Evolutionary conservation across 2,888 invertebrate species (phyloP), one percentile per base, ranked within the genome.

Genomic region (Hirtodrosophila trivittata): DNA sequence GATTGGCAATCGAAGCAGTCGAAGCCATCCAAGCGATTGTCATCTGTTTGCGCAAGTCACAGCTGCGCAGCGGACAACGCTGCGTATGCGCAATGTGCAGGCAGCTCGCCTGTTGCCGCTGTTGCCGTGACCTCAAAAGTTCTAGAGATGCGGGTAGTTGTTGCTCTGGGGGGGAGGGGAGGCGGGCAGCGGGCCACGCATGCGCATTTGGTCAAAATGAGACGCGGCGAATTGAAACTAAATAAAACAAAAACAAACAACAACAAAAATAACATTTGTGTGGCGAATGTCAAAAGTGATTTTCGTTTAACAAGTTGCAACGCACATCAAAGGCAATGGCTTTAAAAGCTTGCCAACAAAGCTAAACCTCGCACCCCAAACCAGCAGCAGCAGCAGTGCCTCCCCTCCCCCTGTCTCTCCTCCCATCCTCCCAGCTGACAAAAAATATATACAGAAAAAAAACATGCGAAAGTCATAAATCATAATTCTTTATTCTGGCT

Each of bases 381-480:
- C 64, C 49, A 57, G 33, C 60, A 65, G 42, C 73, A 16, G 8
- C 12, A 13, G n/a, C 12, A 42, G 28, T 13, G 2, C 6, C 39
- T 18, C 16, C 39, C 10, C 6, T 30, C 10, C 0, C 8, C 16
- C 6, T 3, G n/a, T 13, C 9, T 1, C 26, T 26, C 5, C 28
- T 7, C 9, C 38, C 9, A 8, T 1, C 13, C 21, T 45, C 8
- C 10, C 7, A n/a, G 26, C 10, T 8, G 10, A 3, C 38, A 18
- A 25, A 39, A n/a, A n/a, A n/a, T n/a, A n/a, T n/a, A n/a, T n/a
- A n/a, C n/a, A n/a, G n/a, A n/a, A n/a, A 50, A 67, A 57, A 62
- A 86, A 73, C 82, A 82, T 81, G 78, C 82, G 78, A 82, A 85
- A 82, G 82, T 75, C 87, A 82, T 82, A 82, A 82, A 82, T 82